Evolutionary conservation across 2,797 vertebrate species (phyloP), one percentile per base, ranked within the genome.

Genomic region (Sorex maritimensis): DNA sequence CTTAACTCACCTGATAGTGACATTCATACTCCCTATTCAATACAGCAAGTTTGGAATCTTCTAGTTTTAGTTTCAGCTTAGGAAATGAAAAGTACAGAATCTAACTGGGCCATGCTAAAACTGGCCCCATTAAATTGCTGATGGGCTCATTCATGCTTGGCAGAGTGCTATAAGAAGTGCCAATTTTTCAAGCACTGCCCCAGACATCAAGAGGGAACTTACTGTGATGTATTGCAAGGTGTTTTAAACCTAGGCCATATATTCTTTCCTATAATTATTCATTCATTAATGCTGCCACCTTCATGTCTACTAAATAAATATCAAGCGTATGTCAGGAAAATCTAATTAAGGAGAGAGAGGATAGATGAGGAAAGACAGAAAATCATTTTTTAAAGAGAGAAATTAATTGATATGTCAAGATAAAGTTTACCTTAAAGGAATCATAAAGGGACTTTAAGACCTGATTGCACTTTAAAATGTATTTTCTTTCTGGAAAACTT

Each of bases 381-480:
- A 88, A 85, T 86, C 1, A 52, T 77, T 81, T 80, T 92, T 87
- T 80, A 34, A 0, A 86, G 4, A n/a, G 21, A 80, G 28, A 86
- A 93, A 77, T 75, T 34, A 93, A 30, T 82, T 58, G 1, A 80
- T n/a, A 2, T 71, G 61, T 41, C 6, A 83, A 95, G 88, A 92
- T 69, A 30, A 75, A 68, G 2, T n/a, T 86, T 82, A 78, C 78
- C 7, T 81, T 86, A 63, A 7, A 49, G 30, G 79, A 84, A 74
- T 28, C 10, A 81, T 9, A 85, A 58, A 73, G 1, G 7, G 17
- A 7, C 58, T 88, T 73, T 75, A 85, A 88, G 88, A 55, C 1
- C 34, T 77, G 15, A 86, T 52, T 79, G 2, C 0, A 8, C 86
- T 83, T 77, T 15, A 49, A 88, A 83, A 89, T 88, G 24, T 49